Base-by-base conservation (phyloP, 2,888 invertebrate species). In the Apodemia hepburni region DNA sequence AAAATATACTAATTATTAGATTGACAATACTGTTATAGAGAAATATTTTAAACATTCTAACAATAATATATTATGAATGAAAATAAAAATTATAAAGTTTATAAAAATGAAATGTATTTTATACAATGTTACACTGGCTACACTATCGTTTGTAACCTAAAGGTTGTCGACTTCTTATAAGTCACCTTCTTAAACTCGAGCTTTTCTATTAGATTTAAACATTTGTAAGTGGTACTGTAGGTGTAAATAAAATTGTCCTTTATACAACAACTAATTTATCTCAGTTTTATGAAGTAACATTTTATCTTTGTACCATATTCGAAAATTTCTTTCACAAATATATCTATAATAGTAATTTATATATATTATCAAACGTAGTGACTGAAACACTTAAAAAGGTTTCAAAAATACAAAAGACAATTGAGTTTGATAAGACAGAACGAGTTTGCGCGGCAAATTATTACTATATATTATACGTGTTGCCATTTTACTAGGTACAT, bases 101-200 rank as follows among this genome's bases (percentile, higher is more conserved):
- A 22, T 12, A 22, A 22, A 5, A 22, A 22, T 27, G 0, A 51
- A 11, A 8, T 6, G 15, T 54, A 33, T 47, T 35, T 27, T 38
- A 9, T n/a, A 51, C 38, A n/a, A 35, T 42, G 17, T 29, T 47
- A 17, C 35, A 12, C 6, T 59, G 61, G 49, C 65, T 66, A 59
- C 64, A 65, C 64, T 73, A 70, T 67, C 70, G 72, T 66, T 65
- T 68, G 67, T 70, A 70, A 69, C 70, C 63, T 71, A 72, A 87
- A 85, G 87, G 87, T 88, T 88, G 87, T 88, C 76, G 84, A 87
- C 84, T 84, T 84, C 82, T 80, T 84, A 84, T 71, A 81, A 85
- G 87, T 85, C 85, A 78, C 77, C 78, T 84, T 85, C 81, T 82
- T 77, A 82, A 51, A 83, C 81, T 87, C 88, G 90, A 89, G 90